phyloP scores from a whole-genome alignment of 2,113 vertebrate species.

The Otus sunia region DNA sequence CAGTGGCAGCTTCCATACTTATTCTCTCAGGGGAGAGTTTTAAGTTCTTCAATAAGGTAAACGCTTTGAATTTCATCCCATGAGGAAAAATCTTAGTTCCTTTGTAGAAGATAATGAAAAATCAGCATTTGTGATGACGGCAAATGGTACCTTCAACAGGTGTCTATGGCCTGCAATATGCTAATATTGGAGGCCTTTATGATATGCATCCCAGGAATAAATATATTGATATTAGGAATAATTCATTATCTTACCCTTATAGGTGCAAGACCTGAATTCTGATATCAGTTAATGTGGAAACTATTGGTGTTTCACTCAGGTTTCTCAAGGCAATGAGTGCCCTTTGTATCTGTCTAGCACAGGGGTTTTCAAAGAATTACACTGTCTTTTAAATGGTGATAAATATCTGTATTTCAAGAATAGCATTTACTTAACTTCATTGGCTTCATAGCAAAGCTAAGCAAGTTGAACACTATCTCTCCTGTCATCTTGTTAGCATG shows the following conservation, averaged over 20 bases:
- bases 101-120: conserved; percentile 54
- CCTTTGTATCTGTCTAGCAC: not conserved
- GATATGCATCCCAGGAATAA: not conserved
- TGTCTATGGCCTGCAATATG: conserved; percentile 18
- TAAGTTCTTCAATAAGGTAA: conserved; percentile 56
- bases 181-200: not conserved
- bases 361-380: not conserved
- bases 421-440: not conserved
- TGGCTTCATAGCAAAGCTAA: not conserved
- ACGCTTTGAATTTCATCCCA: conserved; percentile 53
- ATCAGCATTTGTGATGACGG: conserved; percentile 32
- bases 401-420: not conserved
- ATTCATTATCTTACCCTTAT: not conserved
- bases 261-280: not conserved
- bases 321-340: not conserved
- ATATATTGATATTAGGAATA: conserved; percentile 3
- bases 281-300: not conserved
- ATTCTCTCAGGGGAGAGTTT: conserved; percentile 25
- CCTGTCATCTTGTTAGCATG: not conserved
- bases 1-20: conserved; percentile 7
- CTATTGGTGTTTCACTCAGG: not conserved
- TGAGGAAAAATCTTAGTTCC: conserved; percentile 14
- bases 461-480: not conserved
- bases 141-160: not conserved
- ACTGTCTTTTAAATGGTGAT: not conserved